These are phyloP conservation scores for Heliconius charithonia DNA, from an alignment of 2,888 invertebrate genomes.

Conservation along the genomic window DNA sequence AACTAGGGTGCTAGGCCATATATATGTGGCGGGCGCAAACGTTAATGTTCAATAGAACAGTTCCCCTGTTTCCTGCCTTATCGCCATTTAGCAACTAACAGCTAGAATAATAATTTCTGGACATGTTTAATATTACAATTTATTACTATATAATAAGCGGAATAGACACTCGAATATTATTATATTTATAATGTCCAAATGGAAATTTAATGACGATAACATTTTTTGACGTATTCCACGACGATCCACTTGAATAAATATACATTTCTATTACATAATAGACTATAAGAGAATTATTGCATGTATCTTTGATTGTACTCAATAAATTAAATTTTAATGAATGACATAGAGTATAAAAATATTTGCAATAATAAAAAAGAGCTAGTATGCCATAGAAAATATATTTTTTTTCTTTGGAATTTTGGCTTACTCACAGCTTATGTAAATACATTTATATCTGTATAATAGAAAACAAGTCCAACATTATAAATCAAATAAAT, in stretches of 20 bases:
- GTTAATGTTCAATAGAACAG: constrained; percentile 53
- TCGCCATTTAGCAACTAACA: constrained; percentile 53
- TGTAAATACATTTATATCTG: too few relatives aligned
- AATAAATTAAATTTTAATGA: neutral
- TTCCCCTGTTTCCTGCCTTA: constrained; percentile 62
- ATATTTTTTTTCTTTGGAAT: too few relatives aligned
- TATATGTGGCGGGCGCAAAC: constrained; percentile 42
- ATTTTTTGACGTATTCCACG: constrained; percentile 6
- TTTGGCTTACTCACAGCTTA: too few relatives aligned
- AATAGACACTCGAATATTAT: neutral
- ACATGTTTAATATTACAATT: constrained; percentile 43
- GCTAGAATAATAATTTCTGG: constrained; percentile 52
- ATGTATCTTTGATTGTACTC: neutral
- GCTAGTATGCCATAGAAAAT: too few relatives aligned
- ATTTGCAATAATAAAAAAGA: too few relatives aligned
- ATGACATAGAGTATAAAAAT: neutral
- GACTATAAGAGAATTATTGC: neutral
- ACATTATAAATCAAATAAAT: neutral
- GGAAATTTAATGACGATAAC: neutral
- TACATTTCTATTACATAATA: neutral
- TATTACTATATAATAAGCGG: neutral
- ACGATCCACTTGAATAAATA: constrained; percentile 8
- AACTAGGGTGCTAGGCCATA: constrained; percentile 19
- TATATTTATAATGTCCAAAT: neutral
- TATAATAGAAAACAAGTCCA: neutral